Evolutionary conservation across 2,113 vertebrate genomes (phyloP), one percentile per base, ranked within the genome.

Genomic region (Gymnarchus niloticus): DNA sequence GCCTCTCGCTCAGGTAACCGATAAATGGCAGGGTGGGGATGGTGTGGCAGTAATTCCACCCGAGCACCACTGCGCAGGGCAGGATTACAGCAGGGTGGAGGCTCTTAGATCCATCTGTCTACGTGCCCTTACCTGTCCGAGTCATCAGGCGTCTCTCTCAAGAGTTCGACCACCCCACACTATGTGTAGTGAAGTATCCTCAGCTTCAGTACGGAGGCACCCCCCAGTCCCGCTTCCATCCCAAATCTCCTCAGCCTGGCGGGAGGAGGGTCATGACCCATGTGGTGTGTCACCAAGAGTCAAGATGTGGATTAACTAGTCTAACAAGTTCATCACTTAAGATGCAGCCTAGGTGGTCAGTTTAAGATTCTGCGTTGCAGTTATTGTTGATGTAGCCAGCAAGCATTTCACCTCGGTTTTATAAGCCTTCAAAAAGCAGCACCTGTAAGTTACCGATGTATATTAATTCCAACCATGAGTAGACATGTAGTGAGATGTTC

Each of bases 1-100:
- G 84, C 90, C 92, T n/a, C n/a, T n/a, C 91, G 92, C 93, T 94
- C 93, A 91, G 91, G 92, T 94, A 89, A 92, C 92, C 89, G 89
- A 90, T 93, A 93, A 93, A 94, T 93, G 91, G 90, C 85, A 61
- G 81, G 91, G 90, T 92, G 59, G 81, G 81, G 83, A 80, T 85
- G 9, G 76, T 87, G 10, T 54, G 17, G 48, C 88, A 91, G 93
- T 92, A 94, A 94, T 94, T 94, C 93, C 92, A 94, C 90, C 91
- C 93, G 85, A 41, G 73, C 41, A 84, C 90, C 65, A 2, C 87
- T 86, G 89, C 87, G 86, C 69, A 49, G 88, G 90, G 89, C 89
- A 56, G 86, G 88, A 86, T 78, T 88, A 85, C 87, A 91, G 65
- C 33, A 3, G 23, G 5, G 14, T 23, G 44, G 19, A 37, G 44